Evolutionary conservation across 1,140 invertebrate genomes (phyloP).

Genomic region (Mesaphorura yosii): DNA sequence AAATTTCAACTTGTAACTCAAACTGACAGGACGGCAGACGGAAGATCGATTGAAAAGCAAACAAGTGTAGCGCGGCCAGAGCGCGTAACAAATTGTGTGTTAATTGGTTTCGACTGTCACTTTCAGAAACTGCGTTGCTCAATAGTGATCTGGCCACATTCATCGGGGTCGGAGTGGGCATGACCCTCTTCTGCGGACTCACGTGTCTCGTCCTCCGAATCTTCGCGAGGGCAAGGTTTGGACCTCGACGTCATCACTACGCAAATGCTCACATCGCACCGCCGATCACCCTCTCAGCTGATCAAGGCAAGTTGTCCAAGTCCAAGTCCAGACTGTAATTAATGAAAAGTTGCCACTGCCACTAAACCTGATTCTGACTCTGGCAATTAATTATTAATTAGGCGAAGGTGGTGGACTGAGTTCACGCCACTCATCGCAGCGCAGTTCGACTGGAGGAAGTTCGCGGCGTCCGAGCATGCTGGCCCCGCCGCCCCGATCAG

Average conservation of each 20-base stretch:
- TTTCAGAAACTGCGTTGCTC: slow-evolving; percentile 32
- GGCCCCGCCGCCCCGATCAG: slow-evolving; percentile 28
- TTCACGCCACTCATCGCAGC: slow-evolving; percentile 24
- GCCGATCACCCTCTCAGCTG: slow-evolving; percentile 27
- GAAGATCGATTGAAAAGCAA: no score
- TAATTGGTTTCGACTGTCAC: no score
- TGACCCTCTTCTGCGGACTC: slow-evolving; percentile 34
- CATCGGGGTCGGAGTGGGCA: slow-evolving; percentile 33
- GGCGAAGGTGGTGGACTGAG: slow-evolving; percentile 12
- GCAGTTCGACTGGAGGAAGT: slow-evolving; percentile 26
- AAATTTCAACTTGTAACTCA: no score
- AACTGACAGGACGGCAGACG: no score
- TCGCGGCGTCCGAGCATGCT: slow-evolving; percentile 21
- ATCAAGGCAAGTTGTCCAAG: slow-evolving; percentile 20
- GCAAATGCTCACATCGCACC: slow-evolving; percentile 30
- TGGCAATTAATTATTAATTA: slow-evolving; percentile 9
- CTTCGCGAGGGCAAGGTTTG: slow-evolving; percentile 35
- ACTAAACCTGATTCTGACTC: no score
- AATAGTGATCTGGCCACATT: slow-evolving; percentile 35
- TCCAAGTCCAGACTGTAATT: background rate
- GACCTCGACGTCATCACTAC: slow-evolving; percentile 32
- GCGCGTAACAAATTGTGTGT: no score
- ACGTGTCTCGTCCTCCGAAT: slow-evolving; percentile 35
- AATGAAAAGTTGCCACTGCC: background rate
- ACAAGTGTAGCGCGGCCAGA: no score